These are phyloP conservation scores for Rutilus rutilus DNA, from an alignment of 2,113 vertebrate species.

Conservation along the genomic window DNA sequence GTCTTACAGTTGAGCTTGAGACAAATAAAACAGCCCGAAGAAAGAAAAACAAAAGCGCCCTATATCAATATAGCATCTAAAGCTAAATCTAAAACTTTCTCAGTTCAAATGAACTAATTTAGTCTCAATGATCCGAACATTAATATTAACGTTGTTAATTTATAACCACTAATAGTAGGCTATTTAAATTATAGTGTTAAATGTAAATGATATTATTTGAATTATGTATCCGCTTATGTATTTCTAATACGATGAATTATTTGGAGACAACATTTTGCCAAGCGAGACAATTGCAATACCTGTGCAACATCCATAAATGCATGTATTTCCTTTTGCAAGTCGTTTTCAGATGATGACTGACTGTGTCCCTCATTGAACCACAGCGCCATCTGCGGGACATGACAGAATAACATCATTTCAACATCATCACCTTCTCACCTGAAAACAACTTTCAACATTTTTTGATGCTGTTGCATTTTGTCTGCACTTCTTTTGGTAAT, in stretches of 20 bases:
- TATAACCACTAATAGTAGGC: neutral
- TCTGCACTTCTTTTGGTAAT: conserved; percentile 18
- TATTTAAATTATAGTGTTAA: neutral
- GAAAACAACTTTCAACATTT: conserved; percentile 21
- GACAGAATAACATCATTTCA: neutral
- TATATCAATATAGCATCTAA: neutral
- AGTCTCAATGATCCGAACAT: neutral
- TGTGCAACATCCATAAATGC: neutral
- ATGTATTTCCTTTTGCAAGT: neutral
- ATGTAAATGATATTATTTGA: neutral
- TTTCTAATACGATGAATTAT: neutral
- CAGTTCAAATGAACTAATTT: neutral
- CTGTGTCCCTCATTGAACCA: neutral
- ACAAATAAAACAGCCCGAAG: neutral
- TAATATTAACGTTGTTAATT: neutral
- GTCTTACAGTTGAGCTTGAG: neutral
- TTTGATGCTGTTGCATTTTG: conserved; percentile 37
- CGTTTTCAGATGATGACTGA: neutral
- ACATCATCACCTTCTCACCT: neutral
- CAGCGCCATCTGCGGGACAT: conserved; percentile 42
- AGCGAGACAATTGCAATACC: neutral
- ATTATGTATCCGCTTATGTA: neutral
- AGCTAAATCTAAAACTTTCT: neutral
- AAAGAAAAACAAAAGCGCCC: neutral
- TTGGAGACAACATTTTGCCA: neutral